Percentiles rank a stretch among this genome's conserved stretches.
Evolutionary conservation across 2,797 vertebrate species (phyloP).

Genomic region (Sorex maritimensis): DNA sequence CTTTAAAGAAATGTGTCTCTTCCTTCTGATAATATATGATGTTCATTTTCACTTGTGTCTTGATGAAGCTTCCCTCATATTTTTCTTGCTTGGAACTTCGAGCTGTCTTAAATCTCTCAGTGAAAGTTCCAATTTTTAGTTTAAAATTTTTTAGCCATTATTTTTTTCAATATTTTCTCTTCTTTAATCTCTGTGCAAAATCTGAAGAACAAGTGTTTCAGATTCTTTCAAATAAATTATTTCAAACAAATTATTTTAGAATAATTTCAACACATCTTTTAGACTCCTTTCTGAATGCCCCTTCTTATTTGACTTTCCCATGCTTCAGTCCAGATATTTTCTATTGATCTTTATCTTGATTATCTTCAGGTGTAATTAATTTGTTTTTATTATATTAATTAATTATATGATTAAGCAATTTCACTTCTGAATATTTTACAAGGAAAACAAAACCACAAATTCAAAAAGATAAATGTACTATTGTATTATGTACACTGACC

Average conservation of each 20-base stretch:
- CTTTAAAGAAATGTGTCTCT: not conserved
- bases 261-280: not conserved
- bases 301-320: not conserved
- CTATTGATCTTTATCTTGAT: not conserved
- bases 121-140: not conserved
- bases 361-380: not conserved
- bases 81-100: not conserved
- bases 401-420: not conserved
- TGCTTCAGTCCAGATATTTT: not conserved
- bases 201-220: not conserved
- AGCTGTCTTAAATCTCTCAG: not conserved
- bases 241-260: not conserved
- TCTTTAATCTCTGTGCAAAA: not conserved
- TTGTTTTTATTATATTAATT: not conserved
- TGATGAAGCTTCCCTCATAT: not conserved
- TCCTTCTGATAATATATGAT: not conserved
- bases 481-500: no score
- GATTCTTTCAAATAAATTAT: no score
- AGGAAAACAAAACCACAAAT: no score
- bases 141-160: not conserved
- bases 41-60: not conserved
- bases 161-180: constrained; percentile 1
- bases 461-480: no score
- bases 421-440: not conserved
- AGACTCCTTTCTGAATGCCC: not conserved